Evolutionary conservation across 2,888 invertebrate genomes (phyloP).

Genomic region (Mesopsocus fuscifrons): DNA sequence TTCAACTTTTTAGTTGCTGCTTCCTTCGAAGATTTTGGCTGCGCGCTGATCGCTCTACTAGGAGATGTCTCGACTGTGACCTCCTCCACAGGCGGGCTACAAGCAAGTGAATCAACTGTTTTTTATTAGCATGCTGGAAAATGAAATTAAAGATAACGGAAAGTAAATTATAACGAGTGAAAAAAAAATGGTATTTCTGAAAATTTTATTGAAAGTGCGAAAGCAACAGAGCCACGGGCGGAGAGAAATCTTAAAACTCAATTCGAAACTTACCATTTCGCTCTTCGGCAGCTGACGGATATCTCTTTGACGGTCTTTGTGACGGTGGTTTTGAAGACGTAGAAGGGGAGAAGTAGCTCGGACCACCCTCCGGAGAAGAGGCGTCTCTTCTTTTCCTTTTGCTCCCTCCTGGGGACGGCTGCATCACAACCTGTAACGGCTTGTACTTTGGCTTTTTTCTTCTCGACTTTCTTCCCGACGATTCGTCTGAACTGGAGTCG

Average conservation of each 20-base stretch:
- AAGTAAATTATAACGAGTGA: background rate
- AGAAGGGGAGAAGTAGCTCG: no score
- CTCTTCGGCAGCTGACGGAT: no score
- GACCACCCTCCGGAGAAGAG: background rate
- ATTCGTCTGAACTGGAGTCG: background rate
- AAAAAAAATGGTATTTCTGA: no score
- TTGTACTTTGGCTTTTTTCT: slow-evolving; percentile 14
- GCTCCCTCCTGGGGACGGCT: slow-evolving; percentile 16
- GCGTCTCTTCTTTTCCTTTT: no score
- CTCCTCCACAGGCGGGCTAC: background rate
- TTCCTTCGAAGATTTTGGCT: background rate
- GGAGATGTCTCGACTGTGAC: background rate
- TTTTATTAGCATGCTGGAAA: background rate
- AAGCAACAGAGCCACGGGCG: no score
- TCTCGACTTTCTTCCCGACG: background rate
- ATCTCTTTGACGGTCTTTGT: no score
- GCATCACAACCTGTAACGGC: slow-evolving; percentile 17
- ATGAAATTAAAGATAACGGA: background rate
- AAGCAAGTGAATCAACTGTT: background rate
- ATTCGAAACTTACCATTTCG: no score
- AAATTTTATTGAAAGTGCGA: no score
- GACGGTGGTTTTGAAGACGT: no score
- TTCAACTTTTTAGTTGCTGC: background rate
- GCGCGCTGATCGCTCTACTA: background rate
- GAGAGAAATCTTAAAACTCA: no score